Base-by-base conservation (phyloP, 2,113 vertebrate species). In the Sporophila hypoxantha region DNA sequence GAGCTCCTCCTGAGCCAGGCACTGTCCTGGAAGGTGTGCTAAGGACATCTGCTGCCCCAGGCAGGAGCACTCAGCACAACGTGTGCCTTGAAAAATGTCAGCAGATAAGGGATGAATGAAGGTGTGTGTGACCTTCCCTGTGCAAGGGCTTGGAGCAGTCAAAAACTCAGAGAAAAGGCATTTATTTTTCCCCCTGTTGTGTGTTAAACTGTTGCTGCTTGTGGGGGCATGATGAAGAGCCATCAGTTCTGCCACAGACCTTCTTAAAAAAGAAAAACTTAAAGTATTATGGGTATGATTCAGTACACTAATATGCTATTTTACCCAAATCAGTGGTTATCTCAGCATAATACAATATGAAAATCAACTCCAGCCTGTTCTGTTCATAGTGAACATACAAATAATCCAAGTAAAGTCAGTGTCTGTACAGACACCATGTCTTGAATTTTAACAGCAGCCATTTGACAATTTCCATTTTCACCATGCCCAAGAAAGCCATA, bases 91-190 rank as follows among this genome's bases (percentile, higher is more conserved):
- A 81, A 47, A 93, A 95, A 92, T 71, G 68, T 80, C 88, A 92
- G 57, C 78, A 92, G 88, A 85, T 82, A 93, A 93, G 91, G 91
- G 79, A 89, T 87, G 87, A 57, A 91, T 85, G 89, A 77, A 91
- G 87, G 87, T 80, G 61, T 16, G 5, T 49, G 26, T 67, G 92
- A 94, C 94, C 93, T 93, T 95, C 90, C 23, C 8, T 20, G 30
- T 25, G 49, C 74, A 66, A 75, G 80, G 88, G 82, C 82, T 82
- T 27, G 57, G 64, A 82, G 88, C 56, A 87, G n/a, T 15, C 52
- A 87, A 23, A 86, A 68, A 62, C 55, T 70, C 52, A 6, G 46
- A 57, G 70, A 50, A 89, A 86, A 88, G 17, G 5, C 64, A 89
- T 39, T 67, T 39, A n/a, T 80, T 91, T 65, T 20, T 2, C 4